Evolutionary conservation across 2,797 vertebrate species (phyloP), one percentile per base, ranked within the genome.

Genomic region (Thamnophis elegans): DNA sequence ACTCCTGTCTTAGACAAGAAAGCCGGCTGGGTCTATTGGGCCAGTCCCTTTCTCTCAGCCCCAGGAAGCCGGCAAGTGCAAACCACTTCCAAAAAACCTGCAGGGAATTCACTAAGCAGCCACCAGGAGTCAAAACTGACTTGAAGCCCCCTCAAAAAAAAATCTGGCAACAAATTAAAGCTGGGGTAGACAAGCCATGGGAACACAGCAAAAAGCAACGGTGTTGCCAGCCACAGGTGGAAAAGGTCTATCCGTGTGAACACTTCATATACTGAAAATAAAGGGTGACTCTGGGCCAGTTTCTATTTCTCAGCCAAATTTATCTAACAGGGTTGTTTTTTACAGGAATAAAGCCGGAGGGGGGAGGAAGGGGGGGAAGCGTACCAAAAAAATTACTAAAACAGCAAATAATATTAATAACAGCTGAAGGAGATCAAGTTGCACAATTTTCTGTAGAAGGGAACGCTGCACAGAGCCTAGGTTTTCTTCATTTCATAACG

Each of bases 281-380:
- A 82, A 82, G 20, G 10, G 36, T 47, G 6, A 47, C 36, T 82
- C 10, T 82, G 73, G 36, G 73, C 73, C 68, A 1, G 36, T 82
- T 20, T 22, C 20, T 82, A 25, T 25, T 82, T 47, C 73, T 82
- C 36, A 82, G 36, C 36, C 73, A 47, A 47, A 47, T 36, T 78
- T 22, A 42, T 78, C 36, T 82, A 42, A 78, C 73, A 42, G 36
- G 3, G 73, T 42, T 78, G 73, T n/a, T 82, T 82, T 82, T 47
- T 82, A 47, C 36, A 82, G 73, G 36, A 47, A 82, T 47, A 82
- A 78, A 78, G 36, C 73, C 18, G 1, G 68, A 78, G 32, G 32
- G 13, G n/a, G 3, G 14, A 12, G 60, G 26, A 0, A 47, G 11
- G 5, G 6, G 0, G 3, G 1, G n/a, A n/a, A 73, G 78, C 3